phyloP scores from a whole-genome alignment of 2,888 invertebrate genomes.

The Salpingus planirostris region DNA sequence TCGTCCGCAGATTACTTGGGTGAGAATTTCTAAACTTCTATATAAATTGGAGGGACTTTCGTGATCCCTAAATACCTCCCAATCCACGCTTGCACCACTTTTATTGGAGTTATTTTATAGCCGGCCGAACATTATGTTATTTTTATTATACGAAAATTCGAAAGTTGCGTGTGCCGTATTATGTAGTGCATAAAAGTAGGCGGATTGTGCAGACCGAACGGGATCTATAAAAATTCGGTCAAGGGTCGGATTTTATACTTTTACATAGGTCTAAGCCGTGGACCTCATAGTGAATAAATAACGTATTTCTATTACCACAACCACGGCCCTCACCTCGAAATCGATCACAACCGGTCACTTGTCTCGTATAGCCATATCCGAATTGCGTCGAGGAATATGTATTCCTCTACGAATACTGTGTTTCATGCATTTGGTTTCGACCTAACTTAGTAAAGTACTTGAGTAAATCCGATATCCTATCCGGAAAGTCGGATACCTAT shows the following conservation, averaged over 20 bases:
- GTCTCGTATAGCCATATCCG: no score
- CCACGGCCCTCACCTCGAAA: no score
- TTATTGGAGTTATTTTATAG: conserved; percentile 3
- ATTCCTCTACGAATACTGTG: no score
- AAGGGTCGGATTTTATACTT: conserved; percentile 17
- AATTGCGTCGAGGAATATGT: no score
- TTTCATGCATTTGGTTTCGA: no score
- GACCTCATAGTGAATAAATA: conserved; percentile 21
- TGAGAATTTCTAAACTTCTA: conserved; percentile 6
- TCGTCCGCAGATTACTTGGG: conserved; percentile 21
- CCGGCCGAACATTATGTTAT: conserved; percentile 11
- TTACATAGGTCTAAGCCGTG: conserved; percentile 12
- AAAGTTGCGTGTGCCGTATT: conserved; percentile 20
- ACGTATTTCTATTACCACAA: conserved; percentile 15
- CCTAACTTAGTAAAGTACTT: no score
- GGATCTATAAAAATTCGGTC: conserved; percentile 18
- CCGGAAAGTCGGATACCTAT: no score
- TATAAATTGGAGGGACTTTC: no score
- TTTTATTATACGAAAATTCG: conserved; percentile 22
- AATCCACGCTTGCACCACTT: background rate
- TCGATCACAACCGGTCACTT: no score
- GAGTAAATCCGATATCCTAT: no score
- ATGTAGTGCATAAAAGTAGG: conserved; percentile 12
- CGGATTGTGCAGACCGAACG: conserved; percentile 14
- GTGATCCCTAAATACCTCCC: background rate